Evolutionary conservation across 2,888 invertebrate genomes (phyloP).

Genomic region (Dryococelus australis): DNA sequence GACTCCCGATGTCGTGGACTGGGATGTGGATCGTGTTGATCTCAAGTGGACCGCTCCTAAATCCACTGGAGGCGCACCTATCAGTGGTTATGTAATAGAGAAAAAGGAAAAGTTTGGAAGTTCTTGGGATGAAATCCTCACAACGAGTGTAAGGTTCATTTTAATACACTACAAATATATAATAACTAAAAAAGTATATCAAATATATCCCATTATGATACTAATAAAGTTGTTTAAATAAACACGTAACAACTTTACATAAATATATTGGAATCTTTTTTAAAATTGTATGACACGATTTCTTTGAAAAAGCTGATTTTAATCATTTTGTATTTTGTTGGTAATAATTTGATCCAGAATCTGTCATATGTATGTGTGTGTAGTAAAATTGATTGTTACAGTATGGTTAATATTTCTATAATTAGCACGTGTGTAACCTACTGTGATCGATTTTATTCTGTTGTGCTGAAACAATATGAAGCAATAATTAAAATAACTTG

Average conservation of each 20-base stretch:
- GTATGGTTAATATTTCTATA: too few relatives aligned
- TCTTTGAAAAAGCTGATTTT: too few relatives aligned
- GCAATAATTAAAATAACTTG: too few relatives aligned
- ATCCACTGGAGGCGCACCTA: constrained; percentile 79
- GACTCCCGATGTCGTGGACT: constrained; percentile 84
- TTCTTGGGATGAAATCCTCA: constrained; percentile 82
- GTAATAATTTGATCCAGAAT: too few relatives aligned
- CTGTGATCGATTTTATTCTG: too few relatives aligned
- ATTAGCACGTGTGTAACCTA: too few relatives aligned
- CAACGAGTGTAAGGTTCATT: constrained; percentile 66
- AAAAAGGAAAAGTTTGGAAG: constrained; percentile 83
- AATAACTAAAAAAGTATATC: not conserved
- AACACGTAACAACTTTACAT: constrained; percentile 17
- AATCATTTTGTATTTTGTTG: too few relatives aligned
- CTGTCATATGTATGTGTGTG: too few relatives aligned
- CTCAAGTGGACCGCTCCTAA: constrained; percentile 84
- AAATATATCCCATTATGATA: not conserved
- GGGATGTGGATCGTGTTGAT: constrained; percentile 88
- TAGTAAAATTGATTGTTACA: too few relatives aligned
- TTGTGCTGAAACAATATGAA: too few relatives aligned
- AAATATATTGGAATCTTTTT: constrained; percentile 22
- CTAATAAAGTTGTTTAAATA: too few relatives aligned
- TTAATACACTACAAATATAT: not conserved
- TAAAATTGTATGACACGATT: not conserved
- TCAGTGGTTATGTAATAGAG: constrained; percentile 87